Evolutionary conservation across 2,888 invertebrate species (phyloP), one percentile per base, ranked within the genome.

Genomic region (Rotaria sp.): DNA sequence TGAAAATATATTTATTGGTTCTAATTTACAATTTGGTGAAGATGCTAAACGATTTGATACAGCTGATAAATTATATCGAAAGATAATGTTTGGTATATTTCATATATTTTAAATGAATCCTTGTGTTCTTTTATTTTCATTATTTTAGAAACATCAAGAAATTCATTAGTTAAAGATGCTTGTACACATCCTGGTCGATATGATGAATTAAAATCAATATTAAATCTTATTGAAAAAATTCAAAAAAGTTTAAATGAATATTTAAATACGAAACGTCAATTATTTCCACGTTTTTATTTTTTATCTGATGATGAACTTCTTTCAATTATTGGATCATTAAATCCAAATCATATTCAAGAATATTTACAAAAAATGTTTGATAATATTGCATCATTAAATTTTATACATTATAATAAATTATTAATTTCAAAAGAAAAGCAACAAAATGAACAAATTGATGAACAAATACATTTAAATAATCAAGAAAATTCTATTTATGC

Each of bases 301-400:
- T 95, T 96, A 89, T 96, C 96, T 7, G 96, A 96, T 50, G 96
- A 96, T 89, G 96, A 96, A 90, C 91, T 96, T 88, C 92, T 97
- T 13, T 94, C 95, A 4, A 95, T 96, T 89, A 93, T 96, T 85
- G 96, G 96, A 26, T 95, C 94, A 90, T 95, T 94, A 88, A 94
- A 95, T 88, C 94, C 95, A 24, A 93, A 93, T 86, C 94, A 94
- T 89, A 95, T 96, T 18, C 96, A 96, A 91, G 95, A 96, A 89
- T 96, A 96, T 90, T 95, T 96, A 93, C 95, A 96, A 86, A 96
- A 96, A 94, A 96, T 96, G 95, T 96, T 95, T 91, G 96, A 96
- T 91, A 96, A 96, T 89, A 94, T 96, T 55, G 94, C 94, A 88
- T 93, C 94, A 30, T 92, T 96, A 87, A 93, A 93, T 55, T 84